Percentiles rank a stretch among this genome's conserved stretches.
Evolutionary conservation across 2,797 vertebrate genomes (phyloP).

Genomic region (Microtus agrestis): DNA sequence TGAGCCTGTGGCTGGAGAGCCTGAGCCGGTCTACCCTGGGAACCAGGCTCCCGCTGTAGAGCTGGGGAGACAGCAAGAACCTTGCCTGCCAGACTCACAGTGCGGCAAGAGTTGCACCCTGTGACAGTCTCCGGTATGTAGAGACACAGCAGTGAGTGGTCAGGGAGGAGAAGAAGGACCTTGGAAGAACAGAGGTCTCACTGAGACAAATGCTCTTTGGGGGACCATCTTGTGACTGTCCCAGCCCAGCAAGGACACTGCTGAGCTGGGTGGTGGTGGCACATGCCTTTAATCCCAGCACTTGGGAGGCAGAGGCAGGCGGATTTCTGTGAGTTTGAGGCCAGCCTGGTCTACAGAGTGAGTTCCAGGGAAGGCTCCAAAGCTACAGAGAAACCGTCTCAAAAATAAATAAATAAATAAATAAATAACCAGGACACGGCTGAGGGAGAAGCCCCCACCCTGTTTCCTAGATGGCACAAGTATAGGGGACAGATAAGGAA

Average conservation of each 20-base stretch:
- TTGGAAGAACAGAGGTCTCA: neutral
- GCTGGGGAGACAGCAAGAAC: neutral
- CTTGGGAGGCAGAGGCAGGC: no score
- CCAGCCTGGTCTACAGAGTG: no score
- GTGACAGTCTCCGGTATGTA: neutral
- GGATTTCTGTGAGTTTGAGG: no score
- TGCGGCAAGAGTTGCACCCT: neutral
- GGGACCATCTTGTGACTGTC: neutral
- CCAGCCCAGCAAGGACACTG: neutral
- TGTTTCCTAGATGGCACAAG: neutral
- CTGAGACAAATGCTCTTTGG: neutral
- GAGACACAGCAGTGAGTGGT: neutral
- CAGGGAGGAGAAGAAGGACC: neutral
- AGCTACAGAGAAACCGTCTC: no score
- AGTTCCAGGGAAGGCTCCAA: no score
- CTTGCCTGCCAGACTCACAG: neutral
- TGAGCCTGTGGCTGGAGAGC: neutral
- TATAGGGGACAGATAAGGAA: neutral
- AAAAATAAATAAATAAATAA: no score
- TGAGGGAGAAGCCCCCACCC: neutral
- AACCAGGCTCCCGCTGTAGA: no score
- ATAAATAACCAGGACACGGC: neutral
- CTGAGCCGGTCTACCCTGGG: neutral
- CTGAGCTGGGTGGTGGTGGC: no score
- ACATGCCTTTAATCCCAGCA: no score